phyloP scores from a whole-genome alignment of 2,113 vertebrate genomes.

The Glareola pratincola region DNA sequence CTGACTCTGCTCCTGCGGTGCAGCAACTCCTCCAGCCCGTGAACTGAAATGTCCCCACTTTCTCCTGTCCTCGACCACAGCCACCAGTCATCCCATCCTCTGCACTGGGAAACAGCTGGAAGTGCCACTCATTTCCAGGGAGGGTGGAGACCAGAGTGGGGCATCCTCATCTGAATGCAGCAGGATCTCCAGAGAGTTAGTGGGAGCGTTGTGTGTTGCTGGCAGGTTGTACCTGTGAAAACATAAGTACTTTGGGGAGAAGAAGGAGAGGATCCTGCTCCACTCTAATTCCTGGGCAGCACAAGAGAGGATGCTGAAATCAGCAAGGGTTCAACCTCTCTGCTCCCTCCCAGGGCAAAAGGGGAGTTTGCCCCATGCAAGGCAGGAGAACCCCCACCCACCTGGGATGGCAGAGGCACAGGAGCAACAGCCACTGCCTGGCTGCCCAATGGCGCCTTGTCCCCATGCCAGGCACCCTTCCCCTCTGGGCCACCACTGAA shows the following conservation, averaged over 20 bases:
- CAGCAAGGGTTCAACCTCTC: background rate
- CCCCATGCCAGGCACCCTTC: background rate
- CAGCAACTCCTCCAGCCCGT: too few species aligned
- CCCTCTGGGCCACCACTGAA: background rate
- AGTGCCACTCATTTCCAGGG: background rate
- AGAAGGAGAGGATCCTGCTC: background rate
- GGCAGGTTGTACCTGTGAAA: background rate
- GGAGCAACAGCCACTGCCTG: background rate
- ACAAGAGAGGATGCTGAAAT: background rate
- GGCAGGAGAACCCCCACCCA: background rate
- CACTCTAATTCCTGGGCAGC: background rate
- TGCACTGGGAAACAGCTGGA: background rate
- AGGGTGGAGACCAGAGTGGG: background rate
- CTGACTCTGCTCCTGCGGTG: background rate
- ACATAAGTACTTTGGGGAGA: background rate
- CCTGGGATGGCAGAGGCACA: too few species aligned
- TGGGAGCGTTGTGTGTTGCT: too few species aligned
- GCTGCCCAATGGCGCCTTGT: background rate
- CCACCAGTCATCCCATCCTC: background rate
- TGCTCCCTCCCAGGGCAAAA: background rate
- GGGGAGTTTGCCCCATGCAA: background rate
- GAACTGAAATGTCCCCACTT: background rate
- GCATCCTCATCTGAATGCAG: background rate
- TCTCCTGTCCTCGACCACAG: background rate
- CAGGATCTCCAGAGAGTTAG: background rate